A percentile compares a stretch with the other conserved stretches of the same genome.
phyloP scores from a whole-genome alignment of 2,797 vertebrate genomes.

The Craterocephalus amniculus region DNA sequence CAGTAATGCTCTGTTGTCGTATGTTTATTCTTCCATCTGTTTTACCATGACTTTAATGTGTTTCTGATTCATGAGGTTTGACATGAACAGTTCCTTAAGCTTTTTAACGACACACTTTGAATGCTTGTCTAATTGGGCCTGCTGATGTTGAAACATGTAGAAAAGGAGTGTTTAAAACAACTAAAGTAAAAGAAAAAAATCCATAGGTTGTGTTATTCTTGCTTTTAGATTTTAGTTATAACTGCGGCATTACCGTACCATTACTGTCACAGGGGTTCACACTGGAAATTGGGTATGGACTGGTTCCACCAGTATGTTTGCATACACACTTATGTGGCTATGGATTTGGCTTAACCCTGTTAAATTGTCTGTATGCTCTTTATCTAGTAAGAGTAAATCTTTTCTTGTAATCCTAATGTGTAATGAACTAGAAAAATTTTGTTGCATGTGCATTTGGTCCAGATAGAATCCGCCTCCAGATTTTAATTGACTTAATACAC shows the following conservation, averaged over 20 bases:
- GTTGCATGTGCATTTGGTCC: no score
- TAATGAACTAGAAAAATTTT: no score
- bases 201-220: background rate
- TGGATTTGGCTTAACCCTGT: background rate
- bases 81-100: conserved; percentile 20
- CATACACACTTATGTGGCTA: background rate
- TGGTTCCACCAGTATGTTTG: no score
- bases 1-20: conserved; percentile 63
- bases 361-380: background rate
- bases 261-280: no score
- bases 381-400: background rate
- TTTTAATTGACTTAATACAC: no score
- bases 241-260: no score
- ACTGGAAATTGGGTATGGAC: no score
- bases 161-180: background rate
- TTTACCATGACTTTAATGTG: conserved; percentile 57
- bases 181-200: conserved; percentile 2
- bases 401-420: no score
- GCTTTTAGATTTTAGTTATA: background rate
- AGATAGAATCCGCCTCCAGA: no score
- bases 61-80: conserved; percentile 46
- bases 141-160: conserved; percentile 3
- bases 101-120: conserved; percentile 19
- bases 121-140: conserved; percentile 1
- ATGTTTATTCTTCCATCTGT: conserved; percentile 61